Conservation (phyloP, 2,888 invertebrate genomes). For the Siphonodentalium dalli region DNA sequence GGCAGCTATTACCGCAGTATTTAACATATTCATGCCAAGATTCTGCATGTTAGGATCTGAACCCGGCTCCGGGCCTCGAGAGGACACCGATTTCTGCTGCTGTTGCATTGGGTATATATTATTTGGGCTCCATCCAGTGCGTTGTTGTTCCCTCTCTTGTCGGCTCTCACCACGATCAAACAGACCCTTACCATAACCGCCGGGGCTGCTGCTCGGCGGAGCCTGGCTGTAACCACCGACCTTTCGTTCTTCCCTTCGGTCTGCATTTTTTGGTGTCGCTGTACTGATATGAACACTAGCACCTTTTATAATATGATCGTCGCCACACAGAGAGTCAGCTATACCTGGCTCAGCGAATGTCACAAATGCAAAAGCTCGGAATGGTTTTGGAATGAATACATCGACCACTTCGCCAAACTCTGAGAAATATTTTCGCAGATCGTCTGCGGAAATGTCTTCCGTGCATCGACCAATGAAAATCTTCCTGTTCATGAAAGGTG, state of each 20-base stretch:
- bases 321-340: conserved; percentile 87
- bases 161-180: conserved; percentile 24
- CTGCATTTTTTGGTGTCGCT: conserved; percentile 60
- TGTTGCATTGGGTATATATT: conserved; percentile 14
- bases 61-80: no score
- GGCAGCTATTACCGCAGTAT: conserved; percentile 56
- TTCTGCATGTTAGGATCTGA: conserved; percentile 36
- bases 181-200: conserved; percentile 17
- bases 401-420: conserved; percentile 94
- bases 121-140: conserved; percentile 26
- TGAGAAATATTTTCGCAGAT: conserved; percentile 82
- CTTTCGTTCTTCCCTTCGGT: conserved; percentile 36
- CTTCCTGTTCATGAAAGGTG: conserved; percentile 70
- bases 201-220: no score
- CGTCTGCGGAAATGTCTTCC: conserved; percentile 88
- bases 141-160: conserved; percentile 27
- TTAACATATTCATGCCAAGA: conserved; percentile 48
- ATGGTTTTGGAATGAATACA: conserved; percentile 95
- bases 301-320: conserved; percentile 92
- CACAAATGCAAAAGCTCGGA: conserved; percentile 78
- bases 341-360: conserved; percentile 92
- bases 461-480: conserved; percentile 94
- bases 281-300: conserved; percentile 72
- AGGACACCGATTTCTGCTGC: conserved; percentile 11
- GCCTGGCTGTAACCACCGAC: no score